Base-by-base conservation (phyloP, 1,140 invertebrate genomes). In the Neotoxoptera formosana region DNA sequence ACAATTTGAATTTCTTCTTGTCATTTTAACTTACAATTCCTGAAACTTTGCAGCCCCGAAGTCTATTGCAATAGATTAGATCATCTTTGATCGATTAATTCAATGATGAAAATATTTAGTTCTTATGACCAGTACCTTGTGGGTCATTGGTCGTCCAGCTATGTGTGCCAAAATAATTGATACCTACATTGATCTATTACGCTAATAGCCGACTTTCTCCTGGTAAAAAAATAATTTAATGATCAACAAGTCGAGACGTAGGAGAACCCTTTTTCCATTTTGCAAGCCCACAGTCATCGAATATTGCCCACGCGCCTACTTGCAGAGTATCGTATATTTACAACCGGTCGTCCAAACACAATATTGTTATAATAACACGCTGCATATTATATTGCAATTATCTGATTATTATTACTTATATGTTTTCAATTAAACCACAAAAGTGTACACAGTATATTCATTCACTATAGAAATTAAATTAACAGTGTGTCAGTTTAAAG, bases 221-320 rank as follows among this genome's bases (percentile, higher is more conserved):
- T 36, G 88, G 7, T 47, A 21, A 53, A 88, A 48, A 41, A 90
- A 36, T 53, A 89, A 36, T 36, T 14, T 25, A 56, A 41, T 3
- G 88, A 41, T 90, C 34, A 41, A 56, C 48, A 36, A 36, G 25
- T 47, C 25, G 25, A 20, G 21, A 90, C 89, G 89, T 91, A 91
- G 90, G 90, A 91, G 60, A 91, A 91, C 60, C n/a, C 14, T 91
- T 81, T 90, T 76, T 41, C 25, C 14, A 47, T 67, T 91, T 91
- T n/a, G 14, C 17, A 76, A 76, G 48, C 90, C 90, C 90, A 91
- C 90, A 67, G n/a, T 81, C 36, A 14, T 90, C 30, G 56, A 30
- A 34, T 36, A 67, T 25, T 76, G 30, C 90, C 90, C 56, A 91
- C 90, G 45, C 60, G 30, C 45, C 1, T 34, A 91, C 56, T 67